A percentile compares a stretch with the other conserved stretches of the same genome.
These are phyloP conservation scores for Chaetorhynchus papuensis DNA, from an alignment of 2,113 vertebrate genomes.

Conservation along the genomic window DNA sequence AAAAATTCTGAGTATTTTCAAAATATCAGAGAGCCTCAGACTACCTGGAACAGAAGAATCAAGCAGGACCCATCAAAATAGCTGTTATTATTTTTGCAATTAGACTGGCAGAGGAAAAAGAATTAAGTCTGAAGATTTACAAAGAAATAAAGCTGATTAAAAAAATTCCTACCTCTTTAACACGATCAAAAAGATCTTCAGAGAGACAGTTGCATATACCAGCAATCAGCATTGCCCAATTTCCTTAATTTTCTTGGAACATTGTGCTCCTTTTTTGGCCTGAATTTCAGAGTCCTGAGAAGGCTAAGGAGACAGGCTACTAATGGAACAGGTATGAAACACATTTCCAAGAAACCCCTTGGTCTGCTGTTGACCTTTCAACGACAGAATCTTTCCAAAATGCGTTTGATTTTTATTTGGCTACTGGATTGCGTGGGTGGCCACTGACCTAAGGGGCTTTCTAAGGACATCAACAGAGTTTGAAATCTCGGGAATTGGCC, in stretches of 20 bases:
- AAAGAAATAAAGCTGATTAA: neutral
- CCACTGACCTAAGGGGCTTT: neutral
- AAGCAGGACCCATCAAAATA: neutral
- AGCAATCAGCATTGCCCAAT: neutral
- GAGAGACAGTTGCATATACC: neutral
- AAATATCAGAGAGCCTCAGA: neutral
- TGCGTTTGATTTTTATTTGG: neutral
- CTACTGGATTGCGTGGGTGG: neutral
- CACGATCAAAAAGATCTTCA: neutral
- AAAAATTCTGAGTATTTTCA: neutral
- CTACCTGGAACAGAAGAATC: neutral
- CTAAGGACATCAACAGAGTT: neutral
- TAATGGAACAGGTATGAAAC: neutral
- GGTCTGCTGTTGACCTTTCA: neutral
- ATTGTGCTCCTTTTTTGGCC: neutral
- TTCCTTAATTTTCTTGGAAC: neutral
- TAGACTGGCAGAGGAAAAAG: neutral
- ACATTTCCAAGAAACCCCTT: neutral
- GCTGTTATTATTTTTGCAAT: neutral
- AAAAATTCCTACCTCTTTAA: neutral
- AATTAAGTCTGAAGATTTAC: neutral
- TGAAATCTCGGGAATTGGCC: neutral
- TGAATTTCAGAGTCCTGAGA: neutral
- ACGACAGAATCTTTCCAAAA: neutral
- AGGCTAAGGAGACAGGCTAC: neutral